A percentile compares a stretch with the other conserved stretches of the same genome.
phyloP scores from a whole-genome alignment of 2,888 invertebrate species.

The Euproctis similis region DNA sequence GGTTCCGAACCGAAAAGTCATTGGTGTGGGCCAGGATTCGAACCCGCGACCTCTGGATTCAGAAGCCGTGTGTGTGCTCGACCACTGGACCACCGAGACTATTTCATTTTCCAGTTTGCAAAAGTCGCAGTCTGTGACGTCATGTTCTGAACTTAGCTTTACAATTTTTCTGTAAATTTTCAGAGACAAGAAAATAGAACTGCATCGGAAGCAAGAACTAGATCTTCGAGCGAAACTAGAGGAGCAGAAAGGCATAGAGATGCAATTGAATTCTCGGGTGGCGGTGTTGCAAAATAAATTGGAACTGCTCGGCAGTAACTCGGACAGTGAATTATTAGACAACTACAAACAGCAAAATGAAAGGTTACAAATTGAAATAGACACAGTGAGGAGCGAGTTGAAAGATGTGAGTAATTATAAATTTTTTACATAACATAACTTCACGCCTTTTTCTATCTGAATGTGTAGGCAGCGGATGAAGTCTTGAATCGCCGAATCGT shows the following conservation, averaged over 20 bases:
- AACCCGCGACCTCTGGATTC: too few species aligned
- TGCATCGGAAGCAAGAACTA: slow-evolving; percentile 55
- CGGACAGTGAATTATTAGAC: slow-evolving; percentile 46
- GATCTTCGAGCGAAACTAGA: slow-evolving; percentile 53
- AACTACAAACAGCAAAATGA: slow-evolving; percentile 53
- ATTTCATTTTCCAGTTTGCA: too few species aligned
- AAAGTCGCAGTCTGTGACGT: too few species aligned
- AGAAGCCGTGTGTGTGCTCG: too few species aligned
- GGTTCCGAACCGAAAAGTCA: too few species aligned
- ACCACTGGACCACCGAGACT: too few species aligned
- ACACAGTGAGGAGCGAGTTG: slow-evolving; percentile 49
- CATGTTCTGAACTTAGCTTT: too few species aligned
- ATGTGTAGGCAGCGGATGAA: too few species aligned
- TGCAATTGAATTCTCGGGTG: slow-evolving; percentile 54
- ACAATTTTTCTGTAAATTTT: slow-evolving; percentile 3
- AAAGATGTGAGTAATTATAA: slow-evolving; percentile 45
- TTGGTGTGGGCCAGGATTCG: too few species aligned
- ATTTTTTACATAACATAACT: too few species aligned
- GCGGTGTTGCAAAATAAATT: slow-evolving; percentile 58
- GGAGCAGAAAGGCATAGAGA: slow-evolving; percentile 55
- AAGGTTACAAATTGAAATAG: slow-evolving; percentile 43
- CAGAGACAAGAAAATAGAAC: slow-evolving; percentile 61
- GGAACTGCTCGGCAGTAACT: slow-evolving; percentile 43
- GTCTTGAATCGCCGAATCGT: too few species aligned
- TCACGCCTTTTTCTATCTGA: too few species aligned